Conservation (phyloP, 2,113 vertebrate species). For the Triplophysa siluroides region DNA sequence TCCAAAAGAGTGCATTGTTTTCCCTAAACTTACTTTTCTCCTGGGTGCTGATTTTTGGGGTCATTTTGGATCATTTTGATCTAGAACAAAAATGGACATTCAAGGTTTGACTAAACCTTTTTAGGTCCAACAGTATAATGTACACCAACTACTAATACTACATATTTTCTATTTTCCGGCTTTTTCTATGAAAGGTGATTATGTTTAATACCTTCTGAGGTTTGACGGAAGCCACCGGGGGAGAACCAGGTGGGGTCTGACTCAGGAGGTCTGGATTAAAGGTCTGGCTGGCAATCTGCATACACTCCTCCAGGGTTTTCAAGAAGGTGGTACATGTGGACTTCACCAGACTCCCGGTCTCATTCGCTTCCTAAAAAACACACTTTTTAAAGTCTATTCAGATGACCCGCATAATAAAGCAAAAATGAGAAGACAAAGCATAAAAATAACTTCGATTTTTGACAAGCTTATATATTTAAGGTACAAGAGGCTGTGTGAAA, state of each 20-base stretch:
- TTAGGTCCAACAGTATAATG: no score
- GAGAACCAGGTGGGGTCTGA: slow-evolving; percentile 84
- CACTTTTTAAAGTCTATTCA: slow-evolving; percentile 41
- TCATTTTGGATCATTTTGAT: slow-evolving; percentile 74
- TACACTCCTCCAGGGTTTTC: slow-evolving; percentile 96
- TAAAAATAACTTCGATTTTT: neutral
- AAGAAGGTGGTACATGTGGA: slow-evolving; percentile 95
- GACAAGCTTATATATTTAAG: no score
- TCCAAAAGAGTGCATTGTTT: neutral
- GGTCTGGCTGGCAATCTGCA: slow-evolving; percentile 91
- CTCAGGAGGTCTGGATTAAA: slow-evolving; percentile 82
- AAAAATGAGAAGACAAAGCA: neutral
- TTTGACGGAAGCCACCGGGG: slow-evolving; percentile 83
- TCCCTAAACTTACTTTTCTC: slow-evolving; percentile 80
- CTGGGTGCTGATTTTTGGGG: slow-evolving; percentile 75
- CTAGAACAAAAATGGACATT: slow-evolving; percentile 65
- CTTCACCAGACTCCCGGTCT: slow-evolving; percentile 87
- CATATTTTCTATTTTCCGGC: neutral
- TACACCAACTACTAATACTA: no score
- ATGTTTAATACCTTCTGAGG: slow-evolving; percentile 79
- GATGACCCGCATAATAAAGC: slow-evolving; percentile 34
- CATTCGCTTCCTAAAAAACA: slow-evolving; percentile 75
- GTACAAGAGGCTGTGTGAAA: no score
- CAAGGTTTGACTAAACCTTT: neutral
- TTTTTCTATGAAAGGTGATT: neutral